Evolutionary conservation across 2,113 vertebrate genomes (phyloP).

Genomic region (Ciconia boyciana): DNA sequence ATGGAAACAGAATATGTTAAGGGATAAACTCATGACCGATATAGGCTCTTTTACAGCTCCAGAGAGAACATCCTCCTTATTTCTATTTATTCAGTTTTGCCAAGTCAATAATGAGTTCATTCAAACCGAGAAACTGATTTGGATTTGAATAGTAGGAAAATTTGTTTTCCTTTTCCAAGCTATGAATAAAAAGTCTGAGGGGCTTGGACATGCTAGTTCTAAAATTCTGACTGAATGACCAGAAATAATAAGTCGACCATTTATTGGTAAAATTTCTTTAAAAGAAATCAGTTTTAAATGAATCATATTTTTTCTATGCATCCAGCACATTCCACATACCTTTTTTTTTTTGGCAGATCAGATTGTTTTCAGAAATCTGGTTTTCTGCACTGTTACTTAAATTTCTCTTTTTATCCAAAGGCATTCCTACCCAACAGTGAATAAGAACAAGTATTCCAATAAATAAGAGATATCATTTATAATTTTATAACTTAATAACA

Average conservation of each 20-base stretch:
- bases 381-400: background rate
- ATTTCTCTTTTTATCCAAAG: background rate
- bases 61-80: background rate
- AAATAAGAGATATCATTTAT: background rate
- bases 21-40: background rate
- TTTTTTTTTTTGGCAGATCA: background rate
- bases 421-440: background rate
- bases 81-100: constrained; percentile 22
- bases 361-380: background rate
- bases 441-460: background rate
- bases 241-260: background rate
- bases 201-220: background rate
- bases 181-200: background rate
- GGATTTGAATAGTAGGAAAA: background rate
- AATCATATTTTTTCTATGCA: background rate
- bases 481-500: background rate
- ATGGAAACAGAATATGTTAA: background rate
- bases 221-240: background rate
- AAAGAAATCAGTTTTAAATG: background rate
- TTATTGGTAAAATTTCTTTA: background rate
- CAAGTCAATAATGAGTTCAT: constrained; percentile 8
- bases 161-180: background rate
- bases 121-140: background rate
- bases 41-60: background rate
- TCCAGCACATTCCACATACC: background rate